phyloP scores from a whole-genome alignment of 2,888 invertebrate genomes.

The Cephus nigrinus region DNA sequence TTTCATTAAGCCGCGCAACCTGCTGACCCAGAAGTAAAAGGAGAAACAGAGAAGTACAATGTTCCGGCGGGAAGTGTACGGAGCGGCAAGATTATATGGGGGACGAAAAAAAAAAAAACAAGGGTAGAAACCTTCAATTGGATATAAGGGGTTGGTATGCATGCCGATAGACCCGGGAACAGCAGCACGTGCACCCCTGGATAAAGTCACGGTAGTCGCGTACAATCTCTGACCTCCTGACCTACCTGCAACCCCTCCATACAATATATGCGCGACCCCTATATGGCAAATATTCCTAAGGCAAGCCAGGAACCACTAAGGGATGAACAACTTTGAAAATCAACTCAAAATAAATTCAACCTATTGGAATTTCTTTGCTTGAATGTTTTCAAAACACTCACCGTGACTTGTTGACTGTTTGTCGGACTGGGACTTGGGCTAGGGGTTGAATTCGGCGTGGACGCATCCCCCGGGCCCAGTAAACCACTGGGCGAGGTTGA shows the following conservation, averaged over 20 bases:
- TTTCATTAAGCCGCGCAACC: constrained; percentile 33
- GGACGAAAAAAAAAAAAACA: too few relatives aligned
- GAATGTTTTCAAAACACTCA: constrained; percentile 33
- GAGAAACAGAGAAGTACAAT: too few relatives aligned
- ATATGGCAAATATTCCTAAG: too few relatives aligned
- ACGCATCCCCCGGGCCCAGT: constrained; percentile 38
- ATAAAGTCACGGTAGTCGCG: too few relatives aligned
- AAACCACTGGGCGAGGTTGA: constrained; percentile 42
- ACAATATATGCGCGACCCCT: too few relatives aligned
- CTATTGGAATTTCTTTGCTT: too few relatives aligned
- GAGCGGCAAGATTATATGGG: too few relatives aligned
- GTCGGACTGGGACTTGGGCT: constrained; percentile 63
- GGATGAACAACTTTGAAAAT: too few relatives aligned
- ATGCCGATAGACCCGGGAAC: constrained; percentile 33
- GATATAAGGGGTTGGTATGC: constrained; percentile 29
- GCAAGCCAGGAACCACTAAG: too few relatives aligned
- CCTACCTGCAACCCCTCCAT: constrained; percentile 15
- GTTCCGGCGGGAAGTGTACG: too few relatives aligned
- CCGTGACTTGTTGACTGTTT: constrained; percentile 57
- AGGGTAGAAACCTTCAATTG: constrained; percentile 16
- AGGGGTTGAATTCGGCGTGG: constrained; percentile 57
- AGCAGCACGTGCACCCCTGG: constrained; percentile 16
- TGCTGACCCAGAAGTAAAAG: constrained; percentile 36
- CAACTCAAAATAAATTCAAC: too few relatives aligned
- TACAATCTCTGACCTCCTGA: constrained; percentile 24